phyloP scores from a whole-genome alignment of 2,113 vertebrate genomes.

The Centrocercus urophasianus region DNA sequence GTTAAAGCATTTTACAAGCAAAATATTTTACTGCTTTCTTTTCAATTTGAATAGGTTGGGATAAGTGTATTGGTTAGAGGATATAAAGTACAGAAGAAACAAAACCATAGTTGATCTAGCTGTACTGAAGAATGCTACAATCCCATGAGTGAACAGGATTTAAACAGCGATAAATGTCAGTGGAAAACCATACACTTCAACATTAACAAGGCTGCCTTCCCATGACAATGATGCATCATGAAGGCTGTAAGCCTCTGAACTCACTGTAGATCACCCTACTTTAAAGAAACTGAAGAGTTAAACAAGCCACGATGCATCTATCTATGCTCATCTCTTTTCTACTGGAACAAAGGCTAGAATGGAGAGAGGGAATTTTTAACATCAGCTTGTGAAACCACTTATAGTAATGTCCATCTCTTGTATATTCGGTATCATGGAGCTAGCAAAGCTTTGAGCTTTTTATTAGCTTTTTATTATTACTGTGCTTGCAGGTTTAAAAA shows the following conservation, averaged over 20 bases:
- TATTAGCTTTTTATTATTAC: background rate
- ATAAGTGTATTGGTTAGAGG: constrained; percentile 74
- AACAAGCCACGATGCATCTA: constrained; percentile 52
- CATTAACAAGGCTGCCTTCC: constrained; percentile 34
- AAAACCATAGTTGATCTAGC: constrained; percentile 70
- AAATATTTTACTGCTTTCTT: constrained; percentile 76
- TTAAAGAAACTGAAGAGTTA: constrained; percentile 59
- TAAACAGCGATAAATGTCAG: background rate
- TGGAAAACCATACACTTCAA: constrained; percentile 59
- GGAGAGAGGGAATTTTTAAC: background rate
- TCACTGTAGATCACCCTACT: constrained; percentile 5
- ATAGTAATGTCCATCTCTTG: background rate
- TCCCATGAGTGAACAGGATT: constrained; percentile 40
- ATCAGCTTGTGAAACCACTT: constrained; percentile 8
- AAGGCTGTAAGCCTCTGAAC: background rate
- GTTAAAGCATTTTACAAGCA: constrained; percentile 83
- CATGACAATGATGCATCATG: background rate
- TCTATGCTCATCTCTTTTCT: constrained; percentile 21
- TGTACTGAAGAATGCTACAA: constrained; percentile 23
- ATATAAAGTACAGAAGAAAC: constrained; percentile 75
- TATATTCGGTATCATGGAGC: constrained; percentile 7
- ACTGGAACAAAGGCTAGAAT: constrained; percentile 8
- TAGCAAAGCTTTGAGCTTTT: constrained; percentile 32
- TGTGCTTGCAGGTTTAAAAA: constrained; percentile 6
- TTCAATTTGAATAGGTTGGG: constrained; percentile 66